Percentiles rank a stretch among this genome's conserved stretches.
Evolutionary conservation across 2,113 vertebrate species (phyloP).

Genomic region (Phaetusa simplex): DNA sequence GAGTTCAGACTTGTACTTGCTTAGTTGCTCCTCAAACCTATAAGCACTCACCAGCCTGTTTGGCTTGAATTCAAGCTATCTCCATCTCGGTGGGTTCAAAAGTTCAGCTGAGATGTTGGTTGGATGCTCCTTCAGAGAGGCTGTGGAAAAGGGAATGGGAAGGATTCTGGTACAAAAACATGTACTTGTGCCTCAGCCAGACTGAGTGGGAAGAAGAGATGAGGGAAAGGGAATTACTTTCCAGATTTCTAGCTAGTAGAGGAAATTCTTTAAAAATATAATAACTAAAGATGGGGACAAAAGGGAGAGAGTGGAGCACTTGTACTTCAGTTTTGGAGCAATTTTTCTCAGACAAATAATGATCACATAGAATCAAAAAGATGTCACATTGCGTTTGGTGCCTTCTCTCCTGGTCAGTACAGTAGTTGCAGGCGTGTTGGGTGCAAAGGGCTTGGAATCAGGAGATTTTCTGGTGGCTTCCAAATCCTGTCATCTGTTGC

Average conservation of each 20-base stretch:
- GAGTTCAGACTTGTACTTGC: not conserved
- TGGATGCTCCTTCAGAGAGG: not conserved
- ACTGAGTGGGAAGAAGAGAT: not conserved
- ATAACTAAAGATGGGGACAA: not conserved
- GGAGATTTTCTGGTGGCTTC: not conserved
- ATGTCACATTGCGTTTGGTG: not conserved
- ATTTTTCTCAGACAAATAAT: not conserved
- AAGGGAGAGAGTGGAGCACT: not conserved
- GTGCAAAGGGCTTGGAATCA: not conserved
- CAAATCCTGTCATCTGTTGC: not conserved
- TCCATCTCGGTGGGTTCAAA: conserved; percentile 1
- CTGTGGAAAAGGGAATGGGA: not conserved
- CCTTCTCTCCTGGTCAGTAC: not conserved
- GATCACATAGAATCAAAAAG: not conserved
- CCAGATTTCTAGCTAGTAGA: not conserved
- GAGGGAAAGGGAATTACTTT: not conserved
- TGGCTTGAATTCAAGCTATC: not conserved
- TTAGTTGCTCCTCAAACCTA: not conserved
- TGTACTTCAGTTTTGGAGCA: not conserved
- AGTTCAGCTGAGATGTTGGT: conserved; percentile 17
- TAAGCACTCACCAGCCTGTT: not conserved
- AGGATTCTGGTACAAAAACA: not conserved
- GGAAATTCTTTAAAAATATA: not conserved
- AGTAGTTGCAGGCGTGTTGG: not conserved
- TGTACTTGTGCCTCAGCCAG: not conserved